These are phyloP conservation scores for Cetonia aurata DNA, from an alignment of 2,888 invertebrate species.

Conservation along the genomic window DNA sequence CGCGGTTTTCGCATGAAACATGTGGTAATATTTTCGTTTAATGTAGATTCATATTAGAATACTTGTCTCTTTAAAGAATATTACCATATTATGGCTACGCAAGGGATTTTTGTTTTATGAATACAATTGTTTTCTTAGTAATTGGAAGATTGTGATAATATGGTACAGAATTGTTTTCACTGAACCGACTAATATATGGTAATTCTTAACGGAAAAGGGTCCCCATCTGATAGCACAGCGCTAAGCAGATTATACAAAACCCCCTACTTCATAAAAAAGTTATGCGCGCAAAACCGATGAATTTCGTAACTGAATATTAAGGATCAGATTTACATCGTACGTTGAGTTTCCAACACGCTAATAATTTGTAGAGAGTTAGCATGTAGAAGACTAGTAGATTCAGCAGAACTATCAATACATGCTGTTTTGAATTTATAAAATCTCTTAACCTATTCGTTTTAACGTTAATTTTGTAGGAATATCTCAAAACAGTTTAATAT, in stretches of 20 bases:
- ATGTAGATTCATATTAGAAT: slow-evolving; percentile 25
- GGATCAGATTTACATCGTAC: no score
- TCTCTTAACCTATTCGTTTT: no score
- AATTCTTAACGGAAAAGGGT: slow-evolving; percentile 22
- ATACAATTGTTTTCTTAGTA: slow-evolving; percentile 3
- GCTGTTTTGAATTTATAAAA: no score
- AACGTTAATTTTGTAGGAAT: no score
- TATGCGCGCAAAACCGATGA: slow-evolving; percentile 1
- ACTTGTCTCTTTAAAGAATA: slow-evolving; percentile 30
- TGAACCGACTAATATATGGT: slow-evolving; percentile 9
- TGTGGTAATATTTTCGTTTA: slow-evolving; percentile 34
- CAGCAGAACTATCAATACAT: no score
- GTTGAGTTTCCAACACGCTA: no score
- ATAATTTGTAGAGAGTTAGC: no score
- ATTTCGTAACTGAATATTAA: neutral
- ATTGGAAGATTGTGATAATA: slow-evolving; percentile 1
- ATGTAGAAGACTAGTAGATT: no score
- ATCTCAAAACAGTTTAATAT: no score
- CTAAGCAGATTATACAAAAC: slow-evolving; percentile 24
- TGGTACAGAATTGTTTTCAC: slow-evolving; percentile 11
- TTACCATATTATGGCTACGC: slow-evolving; percentile 1
- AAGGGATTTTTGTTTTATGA: slow-evolving; percentile 10
- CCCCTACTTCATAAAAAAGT: neutral
- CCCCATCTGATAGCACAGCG: slow-evolving; percentile 2
- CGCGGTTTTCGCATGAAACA: slow-evolving; percentile 4